Conservation (phyloP, 1,140 invertebrate species). For the Drosophila pectinifera region DNA sequence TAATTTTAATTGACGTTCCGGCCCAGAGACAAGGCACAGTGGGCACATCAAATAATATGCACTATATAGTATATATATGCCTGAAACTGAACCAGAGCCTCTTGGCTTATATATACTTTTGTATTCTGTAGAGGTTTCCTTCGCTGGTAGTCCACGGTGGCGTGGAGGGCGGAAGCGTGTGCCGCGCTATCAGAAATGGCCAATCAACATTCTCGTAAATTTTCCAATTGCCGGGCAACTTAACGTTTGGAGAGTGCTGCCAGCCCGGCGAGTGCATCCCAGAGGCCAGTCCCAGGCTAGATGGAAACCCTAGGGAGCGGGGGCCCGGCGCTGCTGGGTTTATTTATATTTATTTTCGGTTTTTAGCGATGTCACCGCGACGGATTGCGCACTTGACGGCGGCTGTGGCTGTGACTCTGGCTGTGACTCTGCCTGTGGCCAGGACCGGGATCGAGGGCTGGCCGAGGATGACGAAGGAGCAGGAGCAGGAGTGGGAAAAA, state of each 20-base stretch:
- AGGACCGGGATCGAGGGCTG: not conserved
- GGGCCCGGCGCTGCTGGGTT: not conserved
- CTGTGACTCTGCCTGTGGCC: not conserved
- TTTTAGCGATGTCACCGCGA: constrained; percentile 9
- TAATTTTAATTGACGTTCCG: constrained; percentile 67
- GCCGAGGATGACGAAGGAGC: not conserved
- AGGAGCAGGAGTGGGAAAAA: no score
- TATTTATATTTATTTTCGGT: constrained; percentile 2
- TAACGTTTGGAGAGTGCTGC: constrained; percentile 42
- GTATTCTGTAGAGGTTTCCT: no score
- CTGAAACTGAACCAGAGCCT: no score
- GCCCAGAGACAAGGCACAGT: constrained; percentile 1
- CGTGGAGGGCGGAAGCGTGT: not conserved
- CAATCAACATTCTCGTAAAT: constrained; percentile 70
- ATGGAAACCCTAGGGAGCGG: not conserved
- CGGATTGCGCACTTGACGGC: constrained; percentile 14
- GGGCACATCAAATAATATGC: no score
- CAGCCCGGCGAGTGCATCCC: constrained; percentile 15
- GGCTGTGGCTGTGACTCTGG: not conserved
- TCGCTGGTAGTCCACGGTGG: no score
- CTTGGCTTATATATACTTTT: no score
- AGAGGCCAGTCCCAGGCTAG: no score
- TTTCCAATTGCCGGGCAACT: constrained; percentile 66
- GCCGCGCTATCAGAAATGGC: constrained; percentile 48
- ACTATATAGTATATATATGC: no score